Percentiles rank a stretch among this genome's conserved stretches.
Conservation (phyloP, 2,797 vertebrate genomes). For the Eremophila alpestris region DNA sequence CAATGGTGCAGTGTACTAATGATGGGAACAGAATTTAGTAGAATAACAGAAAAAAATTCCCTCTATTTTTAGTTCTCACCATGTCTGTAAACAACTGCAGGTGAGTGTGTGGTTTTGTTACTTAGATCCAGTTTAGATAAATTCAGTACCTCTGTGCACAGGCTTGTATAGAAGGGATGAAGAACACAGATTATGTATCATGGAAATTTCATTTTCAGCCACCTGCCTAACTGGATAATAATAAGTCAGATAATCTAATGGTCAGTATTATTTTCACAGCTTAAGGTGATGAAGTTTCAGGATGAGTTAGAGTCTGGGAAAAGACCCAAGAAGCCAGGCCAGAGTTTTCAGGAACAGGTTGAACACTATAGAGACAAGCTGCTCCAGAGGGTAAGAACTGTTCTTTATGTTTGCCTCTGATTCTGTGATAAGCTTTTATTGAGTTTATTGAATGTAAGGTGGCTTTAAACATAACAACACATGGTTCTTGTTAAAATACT, state of each 20-base stretch:
- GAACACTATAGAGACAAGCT: conserved; percentile 98
- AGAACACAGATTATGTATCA: neutral
- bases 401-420: conserved; percentile 36
- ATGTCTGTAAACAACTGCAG: conserved; percentile 17
- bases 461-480: neutral
- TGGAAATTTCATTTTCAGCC: conserved; percentile 26
- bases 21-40: neutral
- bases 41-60: neutral
- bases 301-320: conserved; percentile 98
- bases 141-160: neutral
- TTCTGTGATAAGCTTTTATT: neutral
- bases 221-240: neutral
- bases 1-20: neutral
- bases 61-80: conserved; percentile 24
- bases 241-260: conserved; percentile 49
- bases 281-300: conserved; percentile 99
- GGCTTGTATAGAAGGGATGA: neutral
- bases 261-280: conserved; percentile 77
- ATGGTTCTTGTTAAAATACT: neutral
- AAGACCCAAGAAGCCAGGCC: conserved; percentile 93
- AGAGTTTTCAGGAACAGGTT: conserved; percentile 96
- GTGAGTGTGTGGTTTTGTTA: neutral
- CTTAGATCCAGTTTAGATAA: neutral
- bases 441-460: conserved; percentile 4
- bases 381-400: conserved; percentile 88